Conservation (phyloP, 1,140 invertebrate genomes). For the Cepaea nemoralis region DNA sequence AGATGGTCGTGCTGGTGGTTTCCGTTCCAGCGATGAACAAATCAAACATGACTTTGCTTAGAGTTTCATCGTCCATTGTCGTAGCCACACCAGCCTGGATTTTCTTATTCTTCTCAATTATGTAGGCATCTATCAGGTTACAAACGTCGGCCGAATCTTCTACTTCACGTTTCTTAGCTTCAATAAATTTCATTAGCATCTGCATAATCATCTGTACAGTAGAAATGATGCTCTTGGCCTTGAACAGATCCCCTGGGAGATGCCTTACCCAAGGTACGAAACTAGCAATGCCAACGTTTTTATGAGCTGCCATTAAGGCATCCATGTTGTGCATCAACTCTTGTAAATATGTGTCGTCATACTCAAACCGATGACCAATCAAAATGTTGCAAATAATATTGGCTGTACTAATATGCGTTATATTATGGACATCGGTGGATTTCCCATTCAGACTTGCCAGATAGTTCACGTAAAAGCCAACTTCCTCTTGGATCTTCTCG, state of each 20-base stretch:
- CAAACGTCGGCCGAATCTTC: conserved; percentile 48
- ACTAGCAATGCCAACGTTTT: conserved; percentile 36
- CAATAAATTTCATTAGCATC: neutral
- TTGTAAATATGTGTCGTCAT: conserved; percentile 68
- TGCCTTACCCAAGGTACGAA: conserved; percentile 48
- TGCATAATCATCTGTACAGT: conserved; percentile 34
- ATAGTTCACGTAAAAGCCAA: conserved; percentile 36
- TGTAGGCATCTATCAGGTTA: conserved; percentile 53
- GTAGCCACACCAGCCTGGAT: conserved; percentile 35
- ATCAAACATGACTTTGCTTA: conserved; percentile 35
- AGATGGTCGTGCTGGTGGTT: conserved; percentile 46
- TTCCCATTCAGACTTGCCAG: conserved; percentile 17
- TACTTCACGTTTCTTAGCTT: conserved; percentile 40
- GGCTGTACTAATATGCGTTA: conserved; percentile 78
- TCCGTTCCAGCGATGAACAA: conserved; percentile 54
- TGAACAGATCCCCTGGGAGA: conserved; percentile 53
- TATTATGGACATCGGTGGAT: neutral
- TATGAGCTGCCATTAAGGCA: conserved; percentile 20
- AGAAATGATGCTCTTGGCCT: conserved; percentile 6
- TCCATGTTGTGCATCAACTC: conserved; percentile 39
- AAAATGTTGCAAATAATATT: conserved; percentile 92
- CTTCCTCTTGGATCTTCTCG: conserved; percentile 76
- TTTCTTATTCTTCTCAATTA: conserved; percentile 39
- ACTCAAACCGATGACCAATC: conserved; percentile 77
- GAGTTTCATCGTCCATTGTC: conserved; percentile 41